Evolutionary conservation across 2,797 vertebrate genomes (phyloP), one percentile per base, ranked within the genome.

Genomic region (Premnoplex brunnescens): DNA sequence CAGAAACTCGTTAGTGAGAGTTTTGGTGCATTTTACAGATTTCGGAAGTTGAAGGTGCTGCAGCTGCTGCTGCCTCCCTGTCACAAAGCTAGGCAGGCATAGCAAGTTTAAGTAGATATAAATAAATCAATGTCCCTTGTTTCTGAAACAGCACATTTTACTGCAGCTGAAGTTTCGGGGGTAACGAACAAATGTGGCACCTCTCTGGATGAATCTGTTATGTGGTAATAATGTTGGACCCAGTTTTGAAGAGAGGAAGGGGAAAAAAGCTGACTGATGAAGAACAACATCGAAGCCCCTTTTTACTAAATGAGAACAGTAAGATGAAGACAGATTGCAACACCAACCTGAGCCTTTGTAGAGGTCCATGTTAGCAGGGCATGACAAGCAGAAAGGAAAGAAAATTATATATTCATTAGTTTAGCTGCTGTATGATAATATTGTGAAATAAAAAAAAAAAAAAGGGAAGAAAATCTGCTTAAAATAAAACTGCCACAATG

Each of bases 291-390:
- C 2, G 36, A 96, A 96, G 95, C 43, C 95, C 79, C 89, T 96
- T 96, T 97, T 96, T 83, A 97, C 93, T 97, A 95, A 96, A 97
- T 88, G 85, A 97, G 95, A 97, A 97, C 95, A 97, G 89, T 95
- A 95, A 97, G 97, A 98, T 97, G 97, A 98, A 98, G 98, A 99
- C 98, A 99, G 98, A 98, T 98, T 98, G 98, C 97, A 97, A 96
- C 98, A 99, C 99, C 99, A 98, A 99, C 99, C 99, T 99, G 99
- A 99, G 99, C 99, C 99, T 99, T 99, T 98, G 99, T 97, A 98
- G 99, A 98, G 98, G 98, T 99, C 99, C 99, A 94, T 98, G 98
- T 99, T 98, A 99, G 99, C 98, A 99, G 98, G 98, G 98, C 98
- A 98, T 98, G 98, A 98, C 97, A 98, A 98, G 98, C 98, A 99